Evolutionary conservation across 2,113 vertebrate species (phyloP).

Genomic region (Brachirus orientalis): DNA sequence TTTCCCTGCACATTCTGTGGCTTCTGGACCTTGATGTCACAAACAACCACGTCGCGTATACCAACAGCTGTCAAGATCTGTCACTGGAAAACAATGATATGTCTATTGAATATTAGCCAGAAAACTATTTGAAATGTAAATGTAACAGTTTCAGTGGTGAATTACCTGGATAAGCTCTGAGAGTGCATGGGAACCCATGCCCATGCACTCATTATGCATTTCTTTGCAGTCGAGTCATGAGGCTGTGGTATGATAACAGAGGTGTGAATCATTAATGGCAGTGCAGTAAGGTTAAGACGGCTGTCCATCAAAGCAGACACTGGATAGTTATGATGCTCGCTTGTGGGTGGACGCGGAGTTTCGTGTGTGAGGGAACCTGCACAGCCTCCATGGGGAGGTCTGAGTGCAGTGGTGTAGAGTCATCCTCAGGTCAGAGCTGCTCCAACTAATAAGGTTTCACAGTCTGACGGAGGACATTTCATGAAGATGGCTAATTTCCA

Average conservation of each 20-base stretch:
- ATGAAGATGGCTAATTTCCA: slow-evolving; percentile 26
- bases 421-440: slow-evolving; percentile 22
- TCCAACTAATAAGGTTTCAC: slow-evolving; percentile 28
- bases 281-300: slow-evolving; percentile 50
- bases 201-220: slow-evolving; percentile 40
- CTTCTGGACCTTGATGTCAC: slow-evolving; percentile 33
- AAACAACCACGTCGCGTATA: slow-evolving; percentile 4
- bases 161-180: slow-evolving; percentile 29
- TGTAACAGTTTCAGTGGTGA: slow-evolving; percentile 1
- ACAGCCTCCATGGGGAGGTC: slow-evolving; percentile 2
- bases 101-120: slow-evolving; percentile 30
- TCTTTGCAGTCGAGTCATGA: slow-evolving; percentile 50
- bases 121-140: slow-evolving; percentile 45
- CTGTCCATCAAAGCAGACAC: slow-evolving; percentile 59
- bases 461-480: slow-evolving; percentile 35
- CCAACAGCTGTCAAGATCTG: background rate
- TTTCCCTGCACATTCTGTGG: slow-evolving; percentile 5
- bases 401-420: slow-evolving; percentile 12
- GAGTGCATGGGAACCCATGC: slow-evolving; percentile 30
- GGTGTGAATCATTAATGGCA: slow-evolving; percentile 64
- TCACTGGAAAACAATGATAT: slow-evolving; percentile 18
- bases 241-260: slow-evolving; percentile 38
- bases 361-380: slow-evolving; percentile 21
- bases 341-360: slow-evolving; percentile 16
- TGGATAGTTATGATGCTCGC: slow-evolving; percentile 31